Percentiles rank a stretch among this genome's conserved stretches.
phyloP scores from a whole-genome alignment of 2,797 vertebrate species.

The Choloepus didactylus region DNA sequence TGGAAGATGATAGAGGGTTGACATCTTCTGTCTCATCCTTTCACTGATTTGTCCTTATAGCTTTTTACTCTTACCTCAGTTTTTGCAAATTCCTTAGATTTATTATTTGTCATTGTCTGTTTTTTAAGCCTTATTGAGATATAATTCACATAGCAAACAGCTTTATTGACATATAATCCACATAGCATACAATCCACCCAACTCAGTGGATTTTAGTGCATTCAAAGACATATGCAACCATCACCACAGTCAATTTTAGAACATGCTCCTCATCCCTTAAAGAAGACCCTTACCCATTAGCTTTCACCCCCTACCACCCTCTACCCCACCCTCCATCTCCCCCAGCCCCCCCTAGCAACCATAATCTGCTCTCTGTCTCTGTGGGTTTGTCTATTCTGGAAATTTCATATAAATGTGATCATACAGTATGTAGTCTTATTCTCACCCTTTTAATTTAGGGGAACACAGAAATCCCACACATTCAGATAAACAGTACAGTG shows the following conservation, averaged over 20 bases:
- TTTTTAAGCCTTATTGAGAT: too few relatives aligned
- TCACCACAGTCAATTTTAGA: not conserved
- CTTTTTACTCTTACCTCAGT: not conserved
- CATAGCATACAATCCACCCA: rapidly evolving
- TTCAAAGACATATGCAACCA: rapidly evolving
- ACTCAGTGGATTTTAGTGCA: rapidly evolving
- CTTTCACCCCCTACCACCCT: too few relatives aligned
- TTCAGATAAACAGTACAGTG: rapidly evolving
- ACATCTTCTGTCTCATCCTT: rapidly evolving
- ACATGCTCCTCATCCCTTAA: too few relatives aligned
- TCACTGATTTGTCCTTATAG: not conserved
- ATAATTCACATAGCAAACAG: rapidly evolving
- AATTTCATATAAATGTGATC: rapidly evolving
- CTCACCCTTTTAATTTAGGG: not conserved
- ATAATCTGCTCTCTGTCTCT: rapidly evolving
- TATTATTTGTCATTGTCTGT: not conserved
- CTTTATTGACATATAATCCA: rapidly evolving
- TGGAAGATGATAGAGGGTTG: rapidly evolving
- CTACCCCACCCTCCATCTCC: not conserved
- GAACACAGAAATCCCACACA: not conserved
- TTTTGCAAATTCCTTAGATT: not conserved
- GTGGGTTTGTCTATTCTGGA: rapidly evolving
- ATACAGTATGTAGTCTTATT: rapidly evolving
- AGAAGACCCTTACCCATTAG: too few relatives aligned
- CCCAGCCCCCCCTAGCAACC: too few relatives aligned